phyloP scores from a whole-genome alignment of 2,888 invertebrate species.

The Hermaeophaga mercurialis region DNA sequence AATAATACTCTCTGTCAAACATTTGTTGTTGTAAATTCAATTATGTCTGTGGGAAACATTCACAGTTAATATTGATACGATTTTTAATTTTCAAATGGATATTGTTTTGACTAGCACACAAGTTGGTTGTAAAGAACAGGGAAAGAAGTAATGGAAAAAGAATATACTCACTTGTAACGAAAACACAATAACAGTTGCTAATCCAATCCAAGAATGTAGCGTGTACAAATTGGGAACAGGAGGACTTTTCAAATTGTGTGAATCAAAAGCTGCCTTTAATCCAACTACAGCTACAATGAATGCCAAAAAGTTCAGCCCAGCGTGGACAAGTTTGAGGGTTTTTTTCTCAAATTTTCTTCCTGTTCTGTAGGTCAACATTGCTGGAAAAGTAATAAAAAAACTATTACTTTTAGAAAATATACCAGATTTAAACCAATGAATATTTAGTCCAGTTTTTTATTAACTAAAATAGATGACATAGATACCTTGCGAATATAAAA shows the following conservation, averaged over 20 bases:
- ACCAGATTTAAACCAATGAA: no score
- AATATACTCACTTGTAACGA: slow-evolving; percentile 70
- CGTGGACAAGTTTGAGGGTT: slow-evolving; percentile 77
- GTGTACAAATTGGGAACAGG: slow-evolving; percentile 75
- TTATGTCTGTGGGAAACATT: no score
- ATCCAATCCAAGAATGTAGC: slow-evolving; percentile 82
- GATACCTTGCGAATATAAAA: slow-evolving; percentile 83
- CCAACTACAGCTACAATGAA: slow-evolving; percentile 73
- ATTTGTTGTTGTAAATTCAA: no score
- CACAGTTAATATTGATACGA: no score
- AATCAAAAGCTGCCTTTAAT: slow-evolving; percentile 80
- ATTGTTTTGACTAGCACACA: no score
- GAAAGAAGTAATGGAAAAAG: no score
- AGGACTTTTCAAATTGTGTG: slow-evolving; percentile 68
- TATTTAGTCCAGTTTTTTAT: no score
- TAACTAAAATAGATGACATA: no score
- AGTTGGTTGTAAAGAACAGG: no score
- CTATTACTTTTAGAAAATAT: background rate
- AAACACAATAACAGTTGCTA: slow-evolving; percentile 75
- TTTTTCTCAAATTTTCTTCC: slow-evolving; percentile 74
- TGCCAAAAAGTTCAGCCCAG: slow-evolving; percentile 68
- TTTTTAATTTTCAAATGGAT: no score
- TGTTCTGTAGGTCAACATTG: slow-evolving; percentile 80
- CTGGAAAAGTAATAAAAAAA: slow-evolving; percentile 58
- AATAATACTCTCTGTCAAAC: no score